These are phyloP conservation scores for Chondrilla cf. caribensis DNA, from an alignment of 37 sponge, comb jelly and placozoan species.

Conservation along the genomic window DNA sequence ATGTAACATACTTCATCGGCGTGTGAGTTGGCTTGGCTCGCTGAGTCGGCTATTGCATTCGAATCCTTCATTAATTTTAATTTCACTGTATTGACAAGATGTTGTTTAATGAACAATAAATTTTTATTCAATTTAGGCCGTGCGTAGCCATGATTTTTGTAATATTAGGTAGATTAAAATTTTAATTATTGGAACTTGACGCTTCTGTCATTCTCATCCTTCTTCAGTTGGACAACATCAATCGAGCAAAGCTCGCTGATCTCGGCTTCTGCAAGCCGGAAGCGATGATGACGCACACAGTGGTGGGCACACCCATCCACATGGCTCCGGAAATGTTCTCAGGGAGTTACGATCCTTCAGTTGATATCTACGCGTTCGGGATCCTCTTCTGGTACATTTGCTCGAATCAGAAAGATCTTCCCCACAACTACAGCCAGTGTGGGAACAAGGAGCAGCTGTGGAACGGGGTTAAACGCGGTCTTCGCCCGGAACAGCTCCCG, in stretches of 20 bases:
- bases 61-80: no score
- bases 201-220: background rate
- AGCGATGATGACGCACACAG: conserved; percentile 97
- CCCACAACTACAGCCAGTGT: conserved; percentile 70
- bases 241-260: conserved; percentile 89
- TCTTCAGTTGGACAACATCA: conserved; percentile 77
- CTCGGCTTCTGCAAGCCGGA: conserved; percentile 99
- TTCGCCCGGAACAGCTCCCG: conserved; percentile 83
- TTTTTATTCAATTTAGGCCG: no score
- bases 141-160: no score
- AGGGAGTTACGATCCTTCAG: conserved; percentile 85
- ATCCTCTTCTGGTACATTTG: conserved; percentile 96
- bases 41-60: no score
- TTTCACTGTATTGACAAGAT: no score
- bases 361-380: conserved; percentile 97
- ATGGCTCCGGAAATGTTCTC: conserved; percentile 97
- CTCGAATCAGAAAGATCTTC: conserved; percentile 69
- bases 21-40: no score
- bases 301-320: conserved; percentile 99
- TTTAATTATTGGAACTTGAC: no score
- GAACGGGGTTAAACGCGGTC: conserved; percentile 80
- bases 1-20: no score
- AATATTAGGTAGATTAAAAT: no score
- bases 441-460: conserved; percentile 88
- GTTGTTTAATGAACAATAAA: no score